Conservation (phyloP, 2,797 vertebrate genomes). For the Tympanoctomys barrerae region DNA sequence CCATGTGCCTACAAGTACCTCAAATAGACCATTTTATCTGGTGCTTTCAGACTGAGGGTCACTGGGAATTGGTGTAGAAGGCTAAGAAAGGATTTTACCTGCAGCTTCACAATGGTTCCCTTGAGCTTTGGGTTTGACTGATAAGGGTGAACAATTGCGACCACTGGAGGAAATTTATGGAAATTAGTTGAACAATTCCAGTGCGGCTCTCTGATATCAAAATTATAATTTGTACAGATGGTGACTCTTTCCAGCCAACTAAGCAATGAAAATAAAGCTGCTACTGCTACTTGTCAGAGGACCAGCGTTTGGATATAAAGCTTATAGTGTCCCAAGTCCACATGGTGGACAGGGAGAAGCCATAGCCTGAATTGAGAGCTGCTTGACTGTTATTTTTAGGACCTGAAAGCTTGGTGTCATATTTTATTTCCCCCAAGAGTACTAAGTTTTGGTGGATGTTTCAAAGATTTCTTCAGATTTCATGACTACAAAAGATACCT, state of each 20-base stretch:
- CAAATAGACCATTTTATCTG: neutral
- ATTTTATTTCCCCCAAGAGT: constrained; percentile 37
- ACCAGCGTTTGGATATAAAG: constrained; percentile 56
- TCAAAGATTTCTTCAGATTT: neutral
- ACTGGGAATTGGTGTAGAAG: neutral
- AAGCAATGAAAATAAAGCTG: constrained; percentile 74
- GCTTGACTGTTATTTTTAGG: neutral
- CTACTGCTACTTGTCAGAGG: constrained; percentile 54
- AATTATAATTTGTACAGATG: constrained; percentile 72
- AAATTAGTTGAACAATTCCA: constrained; percentile 67
- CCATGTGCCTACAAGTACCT: neutral
- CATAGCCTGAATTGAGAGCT: neutral
- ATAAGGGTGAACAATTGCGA: constrained; percentile 70
- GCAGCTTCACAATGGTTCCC: neutral
- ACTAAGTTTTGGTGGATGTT: constrained; percentile 15
- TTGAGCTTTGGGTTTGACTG: constrained; percentile 58
- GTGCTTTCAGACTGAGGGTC: constrained; percentile 12
- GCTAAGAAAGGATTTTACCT: constrained; percentile 40
- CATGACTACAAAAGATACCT: neutral
- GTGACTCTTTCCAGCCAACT: constrained; percentile 72
- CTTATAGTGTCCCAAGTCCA: neutral
- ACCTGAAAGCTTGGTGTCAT: neutral
- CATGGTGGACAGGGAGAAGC: neutral
- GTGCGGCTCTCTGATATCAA: constrained; percentile 57
- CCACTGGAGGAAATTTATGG: constrained; percentile 53